Evolutionary conservation across 92 coral and sea anemone species (phyloP), one percentile per base, ranked within the genome.

Genomic region (Ricordea florida): DNA sequence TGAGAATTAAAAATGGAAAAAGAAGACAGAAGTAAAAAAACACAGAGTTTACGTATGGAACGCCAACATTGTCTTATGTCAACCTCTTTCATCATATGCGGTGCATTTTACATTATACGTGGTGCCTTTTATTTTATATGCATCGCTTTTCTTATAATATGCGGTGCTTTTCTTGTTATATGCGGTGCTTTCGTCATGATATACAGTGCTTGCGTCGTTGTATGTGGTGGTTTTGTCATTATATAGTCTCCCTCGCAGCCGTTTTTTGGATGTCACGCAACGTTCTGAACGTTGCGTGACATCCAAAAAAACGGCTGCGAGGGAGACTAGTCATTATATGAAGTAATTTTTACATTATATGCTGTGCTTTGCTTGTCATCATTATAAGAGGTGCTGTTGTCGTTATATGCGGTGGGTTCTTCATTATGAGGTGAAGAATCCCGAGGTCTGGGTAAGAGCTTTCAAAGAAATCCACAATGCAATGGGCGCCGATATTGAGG

Each of bases 361-460:
- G 62, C 28, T 42, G 62, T 68, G 26, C 62, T 31, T 68, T 29
- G 31, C n/a, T n/a, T n/a, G n/a, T n/a, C n/a, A 2, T 45, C 76
- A 48, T 68, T 68, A 47, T 68, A 31, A 21, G 62, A 1, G 25
- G 76, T 68, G 28, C 62, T 51, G 48, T 23, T 28, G 16, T 27
- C 76, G 17, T 50, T 29, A 28, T 68, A 68, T 34, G 50, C 41
- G 49, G 76, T 68, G 27, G 34, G 6, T 68, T 47, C 25, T 5
- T 50, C 76, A 10, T 68, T 49, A 33, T 68, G 47, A 60, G 20
- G 67, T 37, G 44, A 8, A 8, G 44, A 37, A n/a, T 37, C 44
- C 44, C n/a, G 9, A 37, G 9, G 44, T 8, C 8, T 37, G 14
- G 13, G 67, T 3, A 27, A 0, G 11, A 33, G 67, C 10, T 34